A percentile compares a stretch with the other conserved stretches of the same genome.
Evolutionary conservation across 1,140 invertebrate species (phyloP).

Genomic region (Orchestia grillus): DNA sequence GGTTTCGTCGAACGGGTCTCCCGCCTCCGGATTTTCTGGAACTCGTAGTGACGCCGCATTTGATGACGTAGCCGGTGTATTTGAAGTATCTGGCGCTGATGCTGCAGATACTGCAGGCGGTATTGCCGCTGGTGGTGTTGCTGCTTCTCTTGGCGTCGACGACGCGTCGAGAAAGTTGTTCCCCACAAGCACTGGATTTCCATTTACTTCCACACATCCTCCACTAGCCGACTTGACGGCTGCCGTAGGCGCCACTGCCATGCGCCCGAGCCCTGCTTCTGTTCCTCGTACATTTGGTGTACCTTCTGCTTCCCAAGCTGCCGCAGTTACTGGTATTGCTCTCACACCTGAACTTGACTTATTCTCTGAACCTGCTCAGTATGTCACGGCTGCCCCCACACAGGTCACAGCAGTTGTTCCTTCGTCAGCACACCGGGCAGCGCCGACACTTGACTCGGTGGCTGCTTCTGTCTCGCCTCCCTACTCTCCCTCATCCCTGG

Average conservation of each 20-base stretch:
- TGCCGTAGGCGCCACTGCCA: background rate
- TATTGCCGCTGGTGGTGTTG: background rate
- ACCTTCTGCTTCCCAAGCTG: background rate
- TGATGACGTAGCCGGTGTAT: slow-evolving; percentile 27
- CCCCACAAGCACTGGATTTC: slow-evolving; percentile 8
- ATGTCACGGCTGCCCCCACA: background rate
- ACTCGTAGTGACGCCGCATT: slow-evolving; percentile 27
- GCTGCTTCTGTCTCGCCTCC: slow-evolving; percentile 14
- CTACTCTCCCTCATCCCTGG: background rate
- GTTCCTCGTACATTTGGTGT: background rate
- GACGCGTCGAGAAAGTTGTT: slow-evolving; percentile 22
- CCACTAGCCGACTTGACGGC: background rate
- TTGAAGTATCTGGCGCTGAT: background rate
- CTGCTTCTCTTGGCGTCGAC: slow-evolving; percentile 17
- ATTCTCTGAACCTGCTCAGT: background rate
- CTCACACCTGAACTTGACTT: background rate
- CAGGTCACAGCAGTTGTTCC: background rate
- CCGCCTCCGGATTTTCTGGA: background rate
- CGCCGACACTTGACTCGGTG: slow-evolving; percentile 41
- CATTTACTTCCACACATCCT: background rate
- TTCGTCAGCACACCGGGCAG: slow-evolving; percentile 12
- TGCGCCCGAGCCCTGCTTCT: background rate
- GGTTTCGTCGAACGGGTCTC: slow-evolving; percentile 17
- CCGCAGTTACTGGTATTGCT: slow-evolving; percentile 40
- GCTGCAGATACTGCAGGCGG: background rate